These are phyloP conservation scores for Calephelis perditalis DNA, from an alignment of 2,888 invertebrate genomes.

Conservation along the genomic window DNA sequence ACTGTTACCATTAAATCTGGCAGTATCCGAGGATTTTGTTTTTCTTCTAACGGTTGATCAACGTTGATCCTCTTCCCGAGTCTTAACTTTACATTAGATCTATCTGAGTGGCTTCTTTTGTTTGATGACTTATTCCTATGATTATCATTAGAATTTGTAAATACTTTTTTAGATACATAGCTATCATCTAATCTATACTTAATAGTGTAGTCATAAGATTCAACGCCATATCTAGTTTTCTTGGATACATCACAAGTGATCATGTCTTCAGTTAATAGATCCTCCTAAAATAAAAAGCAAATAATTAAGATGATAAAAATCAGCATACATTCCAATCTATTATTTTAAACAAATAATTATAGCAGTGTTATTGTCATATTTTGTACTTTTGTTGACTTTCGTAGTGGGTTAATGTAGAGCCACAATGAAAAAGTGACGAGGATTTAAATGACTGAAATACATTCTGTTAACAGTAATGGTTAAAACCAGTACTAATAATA, in stretches of 20 bases:
- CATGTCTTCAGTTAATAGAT: conserved; percentile 87
- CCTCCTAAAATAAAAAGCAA: conserved; percentile 80
- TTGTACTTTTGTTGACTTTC: no score
- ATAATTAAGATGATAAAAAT: background rate
- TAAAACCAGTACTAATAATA: no score
- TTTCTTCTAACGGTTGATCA: conserved; percentile 63
- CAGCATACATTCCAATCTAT: no score
- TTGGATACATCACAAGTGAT: conserved; percentile 86
- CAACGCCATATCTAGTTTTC: conserved; percentile 82
- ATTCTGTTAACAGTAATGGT: no score
- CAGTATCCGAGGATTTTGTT: conserved; percentile 76
- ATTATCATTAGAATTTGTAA: conserved; percentile 43
- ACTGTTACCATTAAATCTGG: no score
- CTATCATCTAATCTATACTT: conserved; percentile 80
- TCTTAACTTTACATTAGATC: conserved; percentile 77
- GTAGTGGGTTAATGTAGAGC: no score
- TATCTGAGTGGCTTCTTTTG: conserved; percentile 79
- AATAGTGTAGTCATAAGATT: conserved; percentile 86
- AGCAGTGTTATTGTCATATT: no score
- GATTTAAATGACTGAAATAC: no score
- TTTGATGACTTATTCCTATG: conserved; percentile 49
- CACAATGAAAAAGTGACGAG: no score
- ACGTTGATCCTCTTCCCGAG: conserved; percentile 70
- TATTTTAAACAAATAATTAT: no score
- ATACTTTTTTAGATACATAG: conserved; percentile 57